Evolutionary conservation across 2,113 vertebrate genomes (phyloP).

Genomic region (Notarius quadriscutis): DNA sequence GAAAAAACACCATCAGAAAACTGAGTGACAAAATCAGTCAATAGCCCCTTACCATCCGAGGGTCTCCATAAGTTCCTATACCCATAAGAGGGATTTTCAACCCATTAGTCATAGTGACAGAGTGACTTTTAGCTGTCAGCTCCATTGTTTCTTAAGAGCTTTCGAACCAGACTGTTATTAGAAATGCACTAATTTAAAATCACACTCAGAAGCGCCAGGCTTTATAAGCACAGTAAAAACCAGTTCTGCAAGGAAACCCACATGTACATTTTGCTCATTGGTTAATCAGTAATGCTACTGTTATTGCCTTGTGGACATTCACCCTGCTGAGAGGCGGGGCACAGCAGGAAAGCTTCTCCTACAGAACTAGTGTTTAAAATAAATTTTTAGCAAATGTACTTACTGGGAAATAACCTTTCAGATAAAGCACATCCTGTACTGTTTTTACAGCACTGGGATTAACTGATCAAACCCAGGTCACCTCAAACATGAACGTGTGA

Average conservation of each 20-base stretch:
- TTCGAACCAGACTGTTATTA: background rate
- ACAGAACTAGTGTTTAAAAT: background rate
- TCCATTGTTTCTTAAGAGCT: slow-evolving; percentile 56
- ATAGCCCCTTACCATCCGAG: slow-evolving; percentile 72
- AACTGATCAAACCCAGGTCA: too few species aligned
- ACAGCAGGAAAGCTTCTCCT: background rate
- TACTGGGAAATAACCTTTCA: background rate
- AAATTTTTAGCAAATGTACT: background rate
- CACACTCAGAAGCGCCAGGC: background rate
- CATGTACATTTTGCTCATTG: background rate
- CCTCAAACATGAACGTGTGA: too few species aligned
- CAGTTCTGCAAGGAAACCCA: background rate
- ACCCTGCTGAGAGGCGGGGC: too few species aligned
- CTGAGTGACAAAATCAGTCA: background rate
- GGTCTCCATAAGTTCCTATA: slow-evolving; percentile 82
- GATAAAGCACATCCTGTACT: too few species aligned
- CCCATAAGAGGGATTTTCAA: slow-evolving; percentile 41
- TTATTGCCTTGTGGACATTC: background rate
- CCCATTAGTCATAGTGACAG: slow-evolving; percentile 75
- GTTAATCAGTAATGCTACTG: slow-evolving; percentile 34
- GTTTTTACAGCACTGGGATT: too few species aligned
- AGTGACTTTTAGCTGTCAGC: slow-evolving; percentile 70
- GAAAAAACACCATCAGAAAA: background rate
- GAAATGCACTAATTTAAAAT: too few species aligned
- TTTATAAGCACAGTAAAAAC: too few species aligned